Percentiles rank a stretch among this genome's conserved stretches.
phyloP scores from a whole-genome alignment of 2,888 invertebrate species.

The Orchestes rusci region DNA sequence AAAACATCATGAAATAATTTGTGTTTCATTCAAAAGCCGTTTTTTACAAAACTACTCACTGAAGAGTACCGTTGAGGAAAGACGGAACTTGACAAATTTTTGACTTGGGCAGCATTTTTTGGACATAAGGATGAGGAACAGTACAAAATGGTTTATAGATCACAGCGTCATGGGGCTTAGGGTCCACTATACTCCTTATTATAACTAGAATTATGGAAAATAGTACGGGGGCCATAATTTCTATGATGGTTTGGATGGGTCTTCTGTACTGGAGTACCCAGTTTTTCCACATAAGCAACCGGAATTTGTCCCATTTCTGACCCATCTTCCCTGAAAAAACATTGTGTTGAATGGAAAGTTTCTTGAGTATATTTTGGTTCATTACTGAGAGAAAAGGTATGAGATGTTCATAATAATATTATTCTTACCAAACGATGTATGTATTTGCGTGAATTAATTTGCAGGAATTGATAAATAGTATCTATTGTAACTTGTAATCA shows the following conservation, averaged over 20 bases:
- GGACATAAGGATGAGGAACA: too few species aligned
- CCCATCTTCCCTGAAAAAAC: conserved; percentile 29
- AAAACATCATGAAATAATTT: too few species aligned
- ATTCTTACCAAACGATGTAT: too few species aligned
- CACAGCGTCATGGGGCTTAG: conserved; percentile 42
- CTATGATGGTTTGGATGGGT: conserved; percentile 58
- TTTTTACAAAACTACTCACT: too few species aligned
- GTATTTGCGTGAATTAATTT: too few species aligned
- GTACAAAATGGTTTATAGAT: conserved; percentile 38
- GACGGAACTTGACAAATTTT: background rate
- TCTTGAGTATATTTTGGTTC: background rate
- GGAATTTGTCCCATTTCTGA: conserved; percentile 49
- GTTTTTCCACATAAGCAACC: conserved; percentile 79
- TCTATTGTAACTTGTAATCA: too few species aligned
- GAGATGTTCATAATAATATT: too few species aligned
- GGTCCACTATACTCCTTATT: conserved; percentile 60
- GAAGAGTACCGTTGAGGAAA: too few species aligned
- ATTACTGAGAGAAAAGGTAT: too few species aligned
- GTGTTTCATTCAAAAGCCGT: too few species aligned
- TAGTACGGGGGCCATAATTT: conserved; percentile 59
- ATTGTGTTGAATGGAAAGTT: background rate
- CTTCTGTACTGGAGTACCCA: conserved; percentile 69
- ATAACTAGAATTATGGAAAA: conserved; percentile 63
- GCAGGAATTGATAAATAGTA: too few species aligned
- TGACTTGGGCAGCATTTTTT: too few species aligned